phyloP scores from a whole-genome alignment of 1,140 invertebrate genomes.

The Uloborus diversus region DNA sequence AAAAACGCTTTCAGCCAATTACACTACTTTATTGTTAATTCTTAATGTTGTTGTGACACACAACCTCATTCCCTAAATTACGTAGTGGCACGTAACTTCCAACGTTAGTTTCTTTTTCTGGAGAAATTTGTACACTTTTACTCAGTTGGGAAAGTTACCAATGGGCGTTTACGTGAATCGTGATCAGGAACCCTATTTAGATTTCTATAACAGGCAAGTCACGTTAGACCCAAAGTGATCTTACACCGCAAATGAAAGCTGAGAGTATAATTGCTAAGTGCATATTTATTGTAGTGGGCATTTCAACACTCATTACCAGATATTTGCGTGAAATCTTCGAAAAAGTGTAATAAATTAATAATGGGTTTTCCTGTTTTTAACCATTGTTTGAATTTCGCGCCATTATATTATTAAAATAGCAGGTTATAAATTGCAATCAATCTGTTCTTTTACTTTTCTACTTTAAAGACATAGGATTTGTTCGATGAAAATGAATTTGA shows the following conservation, averaged over 20 bases:
- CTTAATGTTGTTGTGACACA: background rate
- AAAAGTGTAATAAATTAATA: background rate
- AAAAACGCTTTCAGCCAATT: background rate
- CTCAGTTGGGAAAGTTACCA: background rate
- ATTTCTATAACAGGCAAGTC: background rate
- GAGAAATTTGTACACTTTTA: background rate
- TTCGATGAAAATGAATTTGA: too few species aligned
- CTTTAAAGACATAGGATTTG: too few species aligned
- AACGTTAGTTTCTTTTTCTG: background rate
- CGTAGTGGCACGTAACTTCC: background rate
- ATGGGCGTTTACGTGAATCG: background rate
- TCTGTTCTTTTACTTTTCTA: too few species aligned
- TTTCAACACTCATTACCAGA: background rate
- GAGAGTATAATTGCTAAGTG: background rate
- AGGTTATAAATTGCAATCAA: too few species aligned
- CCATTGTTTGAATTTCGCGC: too few species aligned
- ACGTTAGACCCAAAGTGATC: background rate
- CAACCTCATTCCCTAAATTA: background rate
- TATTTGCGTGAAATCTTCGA: background rate
- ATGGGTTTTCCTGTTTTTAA: background rate
- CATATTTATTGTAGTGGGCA: background rate
- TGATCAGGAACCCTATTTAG: background rate
- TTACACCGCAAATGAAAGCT: background rate
- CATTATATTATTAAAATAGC: too few species aligned
- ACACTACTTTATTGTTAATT: background rate